Conservation (phyloP, 2,797 vertebrate species). For the Echiichthys vipera region DNA sequence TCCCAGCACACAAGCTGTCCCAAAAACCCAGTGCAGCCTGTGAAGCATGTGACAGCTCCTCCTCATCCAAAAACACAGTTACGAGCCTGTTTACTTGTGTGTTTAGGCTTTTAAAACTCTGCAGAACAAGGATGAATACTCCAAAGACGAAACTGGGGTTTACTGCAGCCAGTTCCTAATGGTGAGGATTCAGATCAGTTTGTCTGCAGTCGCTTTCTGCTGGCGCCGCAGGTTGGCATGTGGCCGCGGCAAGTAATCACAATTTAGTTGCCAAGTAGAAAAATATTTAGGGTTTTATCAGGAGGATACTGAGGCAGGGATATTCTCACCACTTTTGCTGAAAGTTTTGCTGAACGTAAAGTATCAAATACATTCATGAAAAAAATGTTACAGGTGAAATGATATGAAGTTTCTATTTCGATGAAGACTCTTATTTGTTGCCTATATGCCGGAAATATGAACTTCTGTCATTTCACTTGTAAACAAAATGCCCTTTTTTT, state of each 20-base stretch:
- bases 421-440: no score
- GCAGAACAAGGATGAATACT: slow-evolving; percentile 2
- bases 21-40: slow-evolving; percentile 23
- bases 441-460: no score
- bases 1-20: slow-evolving; percentile 54
- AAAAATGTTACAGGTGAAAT: no score
- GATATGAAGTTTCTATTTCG: no score
- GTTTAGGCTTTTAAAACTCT: slow-evolving; percentile 17
- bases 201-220: neutral
- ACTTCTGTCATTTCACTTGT: no score
- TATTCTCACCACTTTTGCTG: no score
- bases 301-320: no score
- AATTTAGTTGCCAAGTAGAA: neutral
- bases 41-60: slow-evolving; percentile 1
- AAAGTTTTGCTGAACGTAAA: no score
- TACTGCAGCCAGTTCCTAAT: neutral
- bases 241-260: neutral
- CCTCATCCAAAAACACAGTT: slow-evolving; percentile 6
- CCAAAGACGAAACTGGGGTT: neutral
- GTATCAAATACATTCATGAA: no score
- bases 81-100: slow-evolving; percentile 10
- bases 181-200: slow-evolving; percentile 7
- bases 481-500: no score
- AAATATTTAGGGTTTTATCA: no score
- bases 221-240: neutral